phyloP scores from a whole-genome alignment of 2,888 invertebrate genomes.

The Pandemis heparana region DNA sequence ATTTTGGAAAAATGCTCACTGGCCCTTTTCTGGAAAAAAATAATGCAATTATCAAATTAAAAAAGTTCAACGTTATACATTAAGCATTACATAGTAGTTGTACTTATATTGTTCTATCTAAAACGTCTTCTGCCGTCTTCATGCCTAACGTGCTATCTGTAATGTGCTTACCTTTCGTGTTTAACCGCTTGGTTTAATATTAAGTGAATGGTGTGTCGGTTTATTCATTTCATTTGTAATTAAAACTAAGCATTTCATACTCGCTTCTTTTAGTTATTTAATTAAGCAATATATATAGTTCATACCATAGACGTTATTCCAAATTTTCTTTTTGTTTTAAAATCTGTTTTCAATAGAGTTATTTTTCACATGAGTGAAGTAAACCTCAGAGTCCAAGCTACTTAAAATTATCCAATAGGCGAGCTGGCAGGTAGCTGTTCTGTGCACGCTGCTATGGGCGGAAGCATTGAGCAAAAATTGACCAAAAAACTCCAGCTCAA shows the following conservation, averaged over 20 bases:
- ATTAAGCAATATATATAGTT: background rate
- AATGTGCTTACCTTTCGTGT: constrained; percentile 20
- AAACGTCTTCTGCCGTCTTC: background rate
- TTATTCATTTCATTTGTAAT: background rate
- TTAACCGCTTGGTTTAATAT: constrained; percentile 20
- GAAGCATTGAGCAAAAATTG: background rate
- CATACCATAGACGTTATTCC: background rate
- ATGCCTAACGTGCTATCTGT: constrained; percentile 10
- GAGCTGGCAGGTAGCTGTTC: background rate
- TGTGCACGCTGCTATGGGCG: background rate
- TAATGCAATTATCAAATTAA: constrained; percentile 3
- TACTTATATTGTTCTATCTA: constrained; percentile 20
- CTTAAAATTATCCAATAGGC: background rate
- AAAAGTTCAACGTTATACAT: constrained; percentile 16
- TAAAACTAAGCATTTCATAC: background rate
- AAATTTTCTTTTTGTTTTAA: background rate
- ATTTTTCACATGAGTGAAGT: background rate
- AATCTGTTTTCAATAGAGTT: background rate
- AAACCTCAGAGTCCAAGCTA: background rate
- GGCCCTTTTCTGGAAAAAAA: constrained; percentile 4
- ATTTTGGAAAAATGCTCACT: constrained; percentile 1
- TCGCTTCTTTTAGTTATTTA: constrained; percentile 2
- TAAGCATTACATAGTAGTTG: background rate
- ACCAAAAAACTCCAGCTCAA: background rate
- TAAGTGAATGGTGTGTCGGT: constrained; percentile 4